Evolutionary conservation across 2,888 invertebrate species (phyloP).

Genomic region (Perdita meconis): DNA sequence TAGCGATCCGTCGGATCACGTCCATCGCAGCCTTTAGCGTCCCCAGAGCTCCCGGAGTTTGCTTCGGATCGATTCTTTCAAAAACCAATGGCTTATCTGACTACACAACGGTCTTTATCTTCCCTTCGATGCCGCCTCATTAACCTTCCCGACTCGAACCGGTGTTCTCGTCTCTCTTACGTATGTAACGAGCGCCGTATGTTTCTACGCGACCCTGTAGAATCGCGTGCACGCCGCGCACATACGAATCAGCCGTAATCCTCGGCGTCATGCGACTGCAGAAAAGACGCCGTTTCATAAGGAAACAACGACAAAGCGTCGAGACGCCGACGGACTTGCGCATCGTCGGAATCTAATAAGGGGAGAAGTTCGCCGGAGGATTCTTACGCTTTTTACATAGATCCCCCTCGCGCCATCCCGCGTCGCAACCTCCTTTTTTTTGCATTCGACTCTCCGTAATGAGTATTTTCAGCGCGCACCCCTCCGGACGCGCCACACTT

Average conservation of each 20-base stretch:
- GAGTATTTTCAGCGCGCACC: constrained; percentile 5
- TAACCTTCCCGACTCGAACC: constrained; percentile 41
- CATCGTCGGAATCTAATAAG: constrained; percentile 52
- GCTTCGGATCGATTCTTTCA: constrained; percentile 20
- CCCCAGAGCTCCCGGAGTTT: constrained; percentile 6
- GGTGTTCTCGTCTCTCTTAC: constrained; percentile 7
- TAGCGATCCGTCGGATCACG: not conserved
- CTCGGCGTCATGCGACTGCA: constrained; percentile 36
- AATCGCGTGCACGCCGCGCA: constrained; percentile 33
- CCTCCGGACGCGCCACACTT: not conserved
- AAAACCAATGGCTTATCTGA: constrained; percentile 51
- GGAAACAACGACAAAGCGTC: constrained; percentile 66
- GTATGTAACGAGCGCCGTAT: not conserved
- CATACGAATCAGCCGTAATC: constrained; percentile 53
- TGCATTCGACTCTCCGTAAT: constrained; percentile 14
- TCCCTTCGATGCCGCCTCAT: constrained; percentile 38
- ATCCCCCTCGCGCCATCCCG: not conserved
- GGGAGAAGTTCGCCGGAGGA: constrained; percentile 24
- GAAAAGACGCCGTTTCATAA: constrained; percentile 59
- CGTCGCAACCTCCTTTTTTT: not conserved
- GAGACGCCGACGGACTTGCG: constrained; percentile 60
- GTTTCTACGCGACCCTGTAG: not conserved
- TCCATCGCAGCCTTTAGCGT: constrained; percentile 13
- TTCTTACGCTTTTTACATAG: constrained; percentile 30
- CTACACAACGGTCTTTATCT: constrained; percentile 45